Conservation (phyloP, 2,888 invertebrate genomes). For the Caenorhabditis sp. region DNA sequence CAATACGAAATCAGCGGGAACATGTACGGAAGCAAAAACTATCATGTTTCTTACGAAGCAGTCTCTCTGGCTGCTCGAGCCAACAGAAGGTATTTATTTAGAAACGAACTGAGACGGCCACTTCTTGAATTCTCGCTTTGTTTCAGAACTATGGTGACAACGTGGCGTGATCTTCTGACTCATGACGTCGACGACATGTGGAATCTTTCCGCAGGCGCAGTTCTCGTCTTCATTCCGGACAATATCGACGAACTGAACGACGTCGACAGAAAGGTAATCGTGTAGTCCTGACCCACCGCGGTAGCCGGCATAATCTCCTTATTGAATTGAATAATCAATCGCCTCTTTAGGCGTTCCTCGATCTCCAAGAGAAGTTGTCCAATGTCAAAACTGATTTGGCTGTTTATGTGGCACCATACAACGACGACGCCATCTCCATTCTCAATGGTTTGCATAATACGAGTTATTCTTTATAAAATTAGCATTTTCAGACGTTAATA, state of each 20-base stretch:
- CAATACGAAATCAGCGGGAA: constrained; percentile 76
- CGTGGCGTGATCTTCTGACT: constrained; percentile 73
- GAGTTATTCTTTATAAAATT: not conserved
- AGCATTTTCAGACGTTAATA: constrained; percentile 35
- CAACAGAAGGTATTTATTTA: constrained; percentile 60
- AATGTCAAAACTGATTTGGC: constrained; percentile 69
- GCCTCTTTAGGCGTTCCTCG: constrained; percentile 63
- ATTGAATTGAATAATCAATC: not conserved
- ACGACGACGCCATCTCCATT: constrained; percentile 53
- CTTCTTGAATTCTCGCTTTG: not conserved
- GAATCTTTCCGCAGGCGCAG: constrained; percentile 69
- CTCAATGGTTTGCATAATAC: constrained; percentile 27
- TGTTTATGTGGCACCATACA: constrained; percentile 69
- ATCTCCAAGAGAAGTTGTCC: constrained; percentile 65
- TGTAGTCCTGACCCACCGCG: not conserved
- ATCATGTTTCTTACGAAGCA: constrained; percentile 75
- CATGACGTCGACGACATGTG: constrained; percentile 68
- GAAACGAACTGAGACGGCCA: not conserved
- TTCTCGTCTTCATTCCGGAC: constrained; percentile 75
- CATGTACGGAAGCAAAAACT: constrained; percentile 70
- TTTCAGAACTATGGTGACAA: constrained; percentile 70
- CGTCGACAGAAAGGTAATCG: constrained; percentile 61
- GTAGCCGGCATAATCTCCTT: constrained; percentile 1
- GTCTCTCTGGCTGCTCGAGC: constrained; percentile 69
- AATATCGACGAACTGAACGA: constrained; percentile 67